phyloP scores from a whole-genome alignment of 1,140 invertebrate species.

The Liolophura sinensis region DNA sequence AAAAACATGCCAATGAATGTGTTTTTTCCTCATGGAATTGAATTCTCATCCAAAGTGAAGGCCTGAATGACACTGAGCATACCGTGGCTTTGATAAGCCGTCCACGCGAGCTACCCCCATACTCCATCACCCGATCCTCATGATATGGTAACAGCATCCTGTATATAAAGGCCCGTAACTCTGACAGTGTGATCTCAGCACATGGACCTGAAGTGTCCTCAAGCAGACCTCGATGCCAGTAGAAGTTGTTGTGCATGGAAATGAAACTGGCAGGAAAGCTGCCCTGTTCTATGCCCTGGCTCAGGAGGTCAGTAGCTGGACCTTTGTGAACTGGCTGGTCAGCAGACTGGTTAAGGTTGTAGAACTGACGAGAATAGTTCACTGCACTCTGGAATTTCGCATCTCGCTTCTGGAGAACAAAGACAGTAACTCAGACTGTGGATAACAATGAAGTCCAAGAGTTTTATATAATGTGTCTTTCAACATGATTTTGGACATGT shows the following conservation, averaged over 20 bases:
- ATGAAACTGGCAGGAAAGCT: slow-evolving; percentile 33
- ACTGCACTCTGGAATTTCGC: slow-evolving; percentile 36
- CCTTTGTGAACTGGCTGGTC: slow-evolving; percentile 11
- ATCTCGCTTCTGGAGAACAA: slow-evolving; percentile 25
- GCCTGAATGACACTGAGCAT: neutral
- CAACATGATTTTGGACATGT: too few species aligned
- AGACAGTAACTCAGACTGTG: slow-evolving; percentile 9
- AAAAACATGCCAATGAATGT: too few species aligned
- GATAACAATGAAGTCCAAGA: neutral
- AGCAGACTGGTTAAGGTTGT: slow-evolving; percentile 20
- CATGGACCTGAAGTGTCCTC: slow-evolving; percentile 43
- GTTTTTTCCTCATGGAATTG: neutral
- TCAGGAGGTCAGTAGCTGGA: slow-evolving; percentile 11
- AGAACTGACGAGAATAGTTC: slow-evolving; percentile 42
- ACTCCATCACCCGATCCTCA: slow-evolving; percentile 42
- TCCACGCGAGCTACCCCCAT: slow-evolving; percentile 34
- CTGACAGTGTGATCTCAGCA: slow-evolving; percentile 33
- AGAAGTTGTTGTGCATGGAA: slow-evolving; percentile 45
- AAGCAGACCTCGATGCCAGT: slow-evolving; percentile 48
- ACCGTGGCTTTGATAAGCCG: neutral
- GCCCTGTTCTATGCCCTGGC: slow-evolving; percentile 19
- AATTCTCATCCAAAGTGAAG: neutral
- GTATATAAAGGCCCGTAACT: slow-evolving; percentile 45
- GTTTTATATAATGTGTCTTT: neutral
- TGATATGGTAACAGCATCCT: slow-evolving; percentile 42